Evolutionary conservation across 1,140 invertebrate genomes (phyloP).

Genomic region (Rhagoletis zephyria): DNA sequence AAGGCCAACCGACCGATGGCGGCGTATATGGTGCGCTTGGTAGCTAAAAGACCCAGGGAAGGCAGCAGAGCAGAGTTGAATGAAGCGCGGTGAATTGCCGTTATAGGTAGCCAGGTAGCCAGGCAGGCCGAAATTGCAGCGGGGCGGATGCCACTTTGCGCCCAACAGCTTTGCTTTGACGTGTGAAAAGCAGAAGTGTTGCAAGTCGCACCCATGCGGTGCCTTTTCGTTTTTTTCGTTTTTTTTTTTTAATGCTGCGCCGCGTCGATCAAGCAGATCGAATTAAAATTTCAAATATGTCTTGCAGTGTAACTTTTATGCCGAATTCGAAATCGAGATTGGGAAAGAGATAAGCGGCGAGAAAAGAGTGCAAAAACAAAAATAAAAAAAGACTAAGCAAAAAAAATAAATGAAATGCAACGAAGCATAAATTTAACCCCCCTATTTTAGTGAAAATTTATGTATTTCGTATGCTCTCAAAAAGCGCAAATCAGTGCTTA

Average conservation of each 20-base stretch:
- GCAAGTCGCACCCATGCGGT: constrained; percentile 17
- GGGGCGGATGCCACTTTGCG: constrained; percentile 31
- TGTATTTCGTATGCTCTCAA: background rate
- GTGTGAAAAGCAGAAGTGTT: constrained; percentile 49
- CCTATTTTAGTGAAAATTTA: background rate
- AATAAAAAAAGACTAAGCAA: background rate
- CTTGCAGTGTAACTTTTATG: background rate
- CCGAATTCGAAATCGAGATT: background rate
- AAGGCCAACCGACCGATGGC: background rate
- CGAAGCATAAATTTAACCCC: background rate
- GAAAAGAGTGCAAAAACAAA: background rate
- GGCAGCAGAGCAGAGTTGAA: background rate
- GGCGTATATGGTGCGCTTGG: background rate
- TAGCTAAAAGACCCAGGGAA: background rate
- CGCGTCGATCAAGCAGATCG: background rate
- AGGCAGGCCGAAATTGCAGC: background rate
- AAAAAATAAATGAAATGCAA: background rate
- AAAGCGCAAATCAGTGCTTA: background rate
- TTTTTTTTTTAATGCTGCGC: background rate
- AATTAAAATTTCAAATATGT: constrained; percentile 46
- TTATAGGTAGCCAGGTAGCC: background rate
- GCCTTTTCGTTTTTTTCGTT: background rate
- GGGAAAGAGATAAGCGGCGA: background rate
- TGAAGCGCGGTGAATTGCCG: background rate
- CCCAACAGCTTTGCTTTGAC: constrained; percentile 14